Evolutionary conservation across 2,113 vertebrate species (phyloP), one percentile per base, ranked within the genome.

Genomic region (Hydropotes inermis): DNA sequence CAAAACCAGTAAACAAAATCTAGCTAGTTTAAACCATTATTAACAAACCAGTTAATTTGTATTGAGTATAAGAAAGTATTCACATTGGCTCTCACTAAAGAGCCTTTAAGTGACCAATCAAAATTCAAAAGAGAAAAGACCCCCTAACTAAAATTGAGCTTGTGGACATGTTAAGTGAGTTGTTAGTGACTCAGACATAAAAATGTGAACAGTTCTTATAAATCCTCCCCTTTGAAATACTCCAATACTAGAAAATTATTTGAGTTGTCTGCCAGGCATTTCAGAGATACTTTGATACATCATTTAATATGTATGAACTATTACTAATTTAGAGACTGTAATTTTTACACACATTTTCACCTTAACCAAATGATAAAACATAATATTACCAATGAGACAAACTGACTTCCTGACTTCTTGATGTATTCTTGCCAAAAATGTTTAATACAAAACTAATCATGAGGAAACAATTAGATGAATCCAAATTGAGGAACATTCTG

Each of bases 41-140:
- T 94, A 93, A 52, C 10, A 91, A 95, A 50, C 12, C 61, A 61
- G 86, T 47, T 76, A 81, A 87, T 90, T 23, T 92, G 13, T 87
- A 87, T 91, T 45, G 54, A 79, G 43, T 50, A 52, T 55, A 89
- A 61, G 60, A 87, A 97, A 82, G 39, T 70, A 96, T 30, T 89
- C 39, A 50, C 11, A 94, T 5, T 33, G 8, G 74, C 54, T 93
- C 36, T 96, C n/a, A 85, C 45, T 67, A 54, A 81, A 86, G 16
- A 94, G 86, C 39, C 36, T 70, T 87, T 89, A 52, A 11, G 13
- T 76, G 23, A 76, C 4, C 33, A 64, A 95, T 87, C 64, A 67
- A 93, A 97, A 93, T 60, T 93, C 58, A 67, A 78, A 91, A 94
- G 47, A 30, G 21, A 79, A 97, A 96, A 83, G 55, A 28, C 25